Conservation (phyloP, 2,888 invertebrate genomes). For the Drosophila putrida region DNA sequence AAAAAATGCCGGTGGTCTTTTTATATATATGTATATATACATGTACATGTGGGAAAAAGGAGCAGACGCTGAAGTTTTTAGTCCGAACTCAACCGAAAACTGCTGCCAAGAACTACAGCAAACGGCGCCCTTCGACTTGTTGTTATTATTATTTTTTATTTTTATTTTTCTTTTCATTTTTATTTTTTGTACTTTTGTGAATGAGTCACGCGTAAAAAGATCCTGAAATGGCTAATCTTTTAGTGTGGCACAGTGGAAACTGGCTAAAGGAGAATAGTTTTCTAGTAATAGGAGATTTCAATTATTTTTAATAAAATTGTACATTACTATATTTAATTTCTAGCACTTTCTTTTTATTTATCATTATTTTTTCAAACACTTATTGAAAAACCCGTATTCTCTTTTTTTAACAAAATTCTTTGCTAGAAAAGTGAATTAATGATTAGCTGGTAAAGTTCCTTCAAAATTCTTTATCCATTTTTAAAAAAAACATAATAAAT, state of each 20-base stretch:
- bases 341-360: not conserved
- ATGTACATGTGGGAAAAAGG: slow-evolving; percentile 54
- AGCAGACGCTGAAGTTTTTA: slow-evolving; percentile 41
- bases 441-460: no score
- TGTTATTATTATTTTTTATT: slow-evolving; percentile 19
- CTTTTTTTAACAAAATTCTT: no score
- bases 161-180: slow-evolving; percentile 4
- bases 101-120: slow-evolving; percentile 41
- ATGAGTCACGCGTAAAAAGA: slow-evolving; percentile 52
- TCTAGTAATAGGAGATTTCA: not conserved
- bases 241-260: slow-evolving; percentile 32
- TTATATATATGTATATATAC: not conserved
- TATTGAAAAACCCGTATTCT: no score
- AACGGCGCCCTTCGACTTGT: slow-evolving; percentile 39
- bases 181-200: slow-evolving; percentile 23
- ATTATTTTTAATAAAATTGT: no score
- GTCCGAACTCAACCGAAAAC: slow-evolving; percentile 23
- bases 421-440: no score
- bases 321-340: no score
- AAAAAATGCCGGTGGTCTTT: slow-evolving; percentile 62
- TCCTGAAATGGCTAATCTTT: slow-evolving; percentile 45
- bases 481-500: no score
- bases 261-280: slow-evolving; percentile 9
- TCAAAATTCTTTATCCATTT: no score
- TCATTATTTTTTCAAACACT: not conserved